Conservation (phyloP, 64 coral and sea anemone species). For the Orbicella faveolata region DNA sequence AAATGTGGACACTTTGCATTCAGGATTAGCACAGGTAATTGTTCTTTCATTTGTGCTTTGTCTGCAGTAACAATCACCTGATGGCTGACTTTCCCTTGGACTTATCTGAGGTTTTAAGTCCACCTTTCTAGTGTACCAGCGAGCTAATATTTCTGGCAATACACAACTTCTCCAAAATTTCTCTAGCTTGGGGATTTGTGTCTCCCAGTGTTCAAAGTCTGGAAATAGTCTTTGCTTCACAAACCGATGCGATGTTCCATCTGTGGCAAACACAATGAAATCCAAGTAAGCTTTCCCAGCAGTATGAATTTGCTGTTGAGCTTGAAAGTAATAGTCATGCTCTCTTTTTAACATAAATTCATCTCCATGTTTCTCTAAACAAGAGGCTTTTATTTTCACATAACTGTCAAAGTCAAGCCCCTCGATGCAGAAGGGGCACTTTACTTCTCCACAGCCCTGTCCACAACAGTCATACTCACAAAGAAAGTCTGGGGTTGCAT, state of each 20-base stretch:
- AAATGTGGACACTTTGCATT: neutral
- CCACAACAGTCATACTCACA: conserved; percentile 3
- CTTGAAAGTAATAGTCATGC: conserved; percentile 11
- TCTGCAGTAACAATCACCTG: conserved; percentile 25
- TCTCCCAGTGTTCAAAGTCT: conserved; percentile 14
- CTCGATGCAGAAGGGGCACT: conserved; percentile 10
- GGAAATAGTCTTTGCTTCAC: conserved; percentile 5
- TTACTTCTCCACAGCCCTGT: conserved; percentile 17
- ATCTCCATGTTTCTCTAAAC: neutral
- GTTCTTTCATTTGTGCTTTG: neutral
- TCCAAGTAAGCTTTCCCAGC: neutral
- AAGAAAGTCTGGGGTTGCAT: conserved; percentile 53
- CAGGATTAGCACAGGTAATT: conserved; percentile 50
- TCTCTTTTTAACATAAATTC: neutral
- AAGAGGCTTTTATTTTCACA: neutral
- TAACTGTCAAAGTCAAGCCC: conserved; percentile 21
- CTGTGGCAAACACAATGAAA: conserved; percentile 25
- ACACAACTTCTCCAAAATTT: conserved; percentile 28
- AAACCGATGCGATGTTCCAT: neutral
- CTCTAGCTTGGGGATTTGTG: neutral
- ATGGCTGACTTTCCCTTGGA: neutral
- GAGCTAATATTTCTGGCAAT: conserved; percentile 12
- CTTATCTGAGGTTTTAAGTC: neutral
- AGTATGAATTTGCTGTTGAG: conserved; percentile 21
- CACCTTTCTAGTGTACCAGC: conserved; percentile 26